Conservation (phyloP, 37 sponge, comb jelly and placozoan species). For the Hormiphora californensis region DNA sequence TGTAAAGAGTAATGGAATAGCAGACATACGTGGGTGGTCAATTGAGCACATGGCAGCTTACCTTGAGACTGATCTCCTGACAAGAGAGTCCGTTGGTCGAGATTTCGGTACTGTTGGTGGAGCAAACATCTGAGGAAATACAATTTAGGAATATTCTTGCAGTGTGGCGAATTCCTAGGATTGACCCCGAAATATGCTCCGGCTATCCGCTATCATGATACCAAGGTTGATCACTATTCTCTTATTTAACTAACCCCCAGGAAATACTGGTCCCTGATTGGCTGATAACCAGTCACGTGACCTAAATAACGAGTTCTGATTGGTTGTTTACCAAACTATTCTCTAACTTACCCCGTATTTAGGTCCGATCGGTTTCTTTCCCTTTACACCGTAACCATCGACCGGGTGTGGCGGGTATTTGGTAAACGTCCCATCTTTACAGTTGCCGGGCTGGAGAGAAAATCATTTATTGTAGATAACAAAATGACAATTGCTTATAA, state of each 20-base stretch:
- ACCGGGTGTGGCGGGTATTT: constrained; percentile 37
- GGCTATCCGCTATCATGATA: too few relatives aligned
- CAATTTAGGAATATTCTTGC: background rate
- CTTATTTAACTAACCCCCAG: too few relatives aligned
- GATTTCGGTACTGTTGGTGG: constrained; percentile 26
- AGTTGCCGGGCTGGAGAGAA: background rate
- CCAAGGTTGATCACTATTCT: too few relatives aligned
- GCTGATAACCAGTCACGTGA: too few relatives aligned
- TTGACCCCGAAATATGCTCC: too few relatives aligned
- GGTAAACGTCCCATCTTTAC: constrained; percentile 37
- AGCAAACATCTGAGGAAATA: background rate
- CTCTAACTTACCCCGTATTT: background rate
- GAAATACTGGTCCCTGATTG: too few relatives aligned
- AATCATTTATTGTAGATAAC: background rate
- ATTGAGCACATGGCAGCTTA: background rate
- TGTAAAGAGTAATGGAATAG: background rate
- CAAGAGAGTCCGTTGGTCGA: constrained; percentile 25
- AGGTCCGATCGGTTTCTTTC: constrained; percentile 42
- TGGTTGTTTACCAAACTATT: background rate
- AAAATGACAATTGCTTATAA: background rate
- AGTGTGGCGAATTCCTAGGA: too few relatives aligned
- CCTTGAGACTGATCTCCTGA: background rate
- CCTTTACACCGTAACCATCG: constrained; percentile 29
- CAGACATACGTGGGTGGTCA: background rate
- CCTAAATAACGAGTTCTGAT: background rate